These are phyloP conservation scores for Lamprotornis superbus DNA, from an alignment of 2,113 vertebrate genomes.

Conservation along the genomic window DNA sequence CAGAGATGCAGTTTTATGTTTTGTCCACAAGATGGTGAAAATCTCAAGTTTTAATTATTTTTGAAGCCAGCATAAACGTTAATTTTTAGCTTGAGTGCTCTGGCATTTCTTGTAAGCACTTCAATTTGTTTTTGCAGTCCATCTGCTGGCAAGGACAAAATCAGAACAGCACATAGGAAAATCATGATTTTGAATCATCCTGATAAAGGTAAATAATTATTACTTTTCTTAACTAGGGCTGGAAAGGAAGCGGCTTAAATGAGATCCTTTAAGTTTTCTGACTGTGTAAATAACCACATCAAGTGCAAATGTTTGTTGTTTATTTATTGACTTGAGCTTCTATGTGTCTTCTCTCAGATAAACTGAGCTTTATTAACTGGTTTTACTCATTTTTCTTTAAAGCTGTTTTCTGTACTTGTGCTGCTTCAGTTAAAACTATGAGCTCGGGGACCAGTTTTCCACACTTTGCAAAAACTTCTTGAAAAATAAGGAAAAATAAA, in stretches of 20 bases:
- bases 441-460: not conserved
- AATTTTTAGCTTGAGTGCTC: slow-evolving; percentile 58
- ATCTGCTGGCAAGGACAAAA: slow-evolving; percentile 82
- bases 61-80: slow-evolving; percentile 46
- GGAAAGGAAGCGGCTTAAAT: not conserved
- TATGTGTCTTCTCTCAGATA: not conserved
- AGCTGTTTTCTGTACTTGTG: not conserved
- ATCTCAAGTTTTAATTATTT: slow-evolving; percentile 74
- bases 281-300: not conserved
- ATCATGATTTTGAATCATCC: slow-evolving; percentile 96
- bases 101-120: slow-evolving; percentile 54
- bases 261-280: not conserved
- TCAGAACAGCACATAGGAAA: slow-evolving; percentile 86
- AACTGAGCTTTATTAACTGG: not conserved
- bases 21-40: slow-evolving; percentile 82
- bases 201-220: slow-evolving; percentile 86
- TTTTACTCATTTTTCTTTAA: not conserved
- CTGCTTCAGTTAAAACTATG: not conserved
- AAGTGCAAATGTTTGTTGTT: not conserved
- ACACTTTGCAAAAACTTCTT: not conserved
- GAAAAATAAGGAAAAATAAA: not conserved
- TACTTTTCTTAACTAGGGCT: not conserved
- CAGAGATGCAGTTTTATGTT: slow-evolving; percentile 64
- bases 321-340: not conserved
- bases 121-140: slow-evolving; percentile 79